Conservation (phyloP, 1,140 invertebrate species). For the Drosophila littoralis region DNA sequence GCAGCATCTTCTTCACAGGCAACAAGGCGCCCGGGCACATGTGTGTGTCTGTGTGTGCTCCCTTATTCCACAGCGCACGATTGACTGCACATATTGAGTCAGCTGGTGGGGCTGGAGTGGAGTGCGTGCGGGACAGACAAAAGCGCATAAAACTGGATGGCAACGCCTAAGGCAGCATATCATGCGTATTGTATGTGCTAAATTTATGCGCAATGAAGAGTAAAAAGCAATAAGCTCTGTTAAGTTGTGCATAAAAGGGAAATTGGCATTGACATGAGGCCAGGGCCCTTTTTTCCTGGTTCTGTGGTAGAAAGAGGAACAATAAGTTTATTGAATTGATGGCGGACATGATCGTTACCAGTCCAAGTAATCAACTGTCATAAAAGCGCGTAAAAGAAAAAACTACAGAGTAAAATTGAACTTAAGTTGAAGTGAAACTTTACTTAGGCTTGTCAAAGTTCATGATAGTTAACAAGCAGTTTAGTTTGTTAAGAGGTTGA, state of each 20-base stretch:
- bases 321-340: slow-evolving; percentile 61
- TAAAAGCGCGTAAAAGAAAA: background rate
- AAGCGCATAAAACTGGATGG: slow-evolving; percentile 50
- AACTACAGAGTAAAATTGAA: background rate
- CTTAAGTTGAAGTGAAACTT: background rate
- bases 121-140: slow-evolving; percentile 25
- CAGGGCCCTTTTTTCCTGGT: background rate
- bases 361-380: slow-evolving; percentile 4
- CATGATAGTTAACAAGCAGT: background rate
- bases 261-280: slow-evolving; percentile 72
- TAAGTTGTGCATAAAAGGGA: slow-evolving; percentile 79
- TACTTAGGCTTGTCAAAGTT: background rate
- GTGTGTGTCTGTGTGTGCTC: background rate
- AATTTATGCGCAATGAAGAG: slow-evolving; percentile 80
- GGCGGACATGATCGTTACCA: slow-evolving; percentile 12
- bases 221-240: slow-evolving; percentile 79
- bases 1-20: slow-evolving; percentile 29
- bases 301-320: background rate
- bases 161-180: slow-evolving; percentile 34
- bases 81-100: slow-evolving; percentile 54
- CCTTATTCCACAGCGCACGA: slow-evolving; percentile 27
- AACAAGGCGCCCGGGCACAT: slow-evolving; percentile 5
- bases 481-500: background rate
- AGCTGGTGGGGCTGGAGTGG: background rate
- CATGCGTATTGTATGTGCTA: slow-evolving; percentile 66